Conservation (phyloP, 1,140 invertebrate genomes). For the Apis laboriosa region DNA sequence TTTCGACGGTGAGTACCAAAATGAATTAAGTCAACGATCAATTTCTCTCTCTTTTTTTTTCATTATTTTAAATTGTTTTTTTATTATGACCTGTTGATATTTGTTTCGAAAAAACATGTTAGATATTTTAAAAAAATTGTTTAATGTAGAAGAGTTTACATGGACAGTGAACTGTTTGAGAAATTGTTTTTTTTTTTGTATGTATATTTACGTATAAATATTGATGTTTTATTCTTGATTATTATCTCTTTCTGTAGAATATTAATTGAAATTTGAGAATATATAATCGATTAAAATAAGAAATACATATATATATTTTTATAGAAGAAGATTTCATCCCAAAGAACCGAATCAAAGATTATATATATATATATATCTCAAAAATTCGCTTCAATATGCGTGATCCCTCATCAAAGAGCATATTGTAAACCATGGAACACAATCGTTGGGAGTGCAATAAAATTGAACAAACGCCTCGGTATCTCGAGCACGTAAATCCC, state of each 20-base stretch:
- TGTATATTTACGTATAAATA: background rate
- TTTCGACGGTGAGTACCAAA: too few species aligned
- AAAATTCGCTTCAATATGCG: background rate
- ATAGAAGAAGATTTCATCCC: too few species aligned
- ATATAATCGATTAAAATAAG: too few species aligned
- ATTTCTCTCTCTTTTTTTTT: background rate
- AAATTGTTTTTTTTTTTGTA: background rate
- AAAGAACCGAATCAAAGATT: too few species aligned
- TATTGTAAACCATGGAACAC: background rate
- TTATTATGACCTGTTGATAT: background rate
- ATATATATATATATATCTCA: background rate
- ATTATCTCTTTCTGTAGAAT: background rate
- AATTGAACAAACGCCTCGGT: constrained; percentile 22
- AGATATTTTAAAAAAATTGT: background rate
- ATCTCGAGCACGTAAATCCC: constrained; percentile 34
- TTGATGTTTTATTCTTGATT: background rate
- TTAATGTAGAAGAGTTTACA: background rate
- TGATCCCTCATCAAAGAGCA: background rate
- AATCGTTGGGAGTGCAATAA: background rate
- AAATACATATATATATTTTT: too few species aligned
- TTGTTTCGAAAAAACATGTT: background rate
- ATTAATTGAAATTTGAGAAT: too few species aligned
- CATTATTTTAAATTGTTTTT: background rate
- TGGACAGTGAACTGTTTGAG: background rate
- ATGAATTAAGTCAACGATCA: background rate